Evolutionary conservation across 2,113 vertebrate species (phyloP).

Genomic region (Myodes glareolus): DNA sequence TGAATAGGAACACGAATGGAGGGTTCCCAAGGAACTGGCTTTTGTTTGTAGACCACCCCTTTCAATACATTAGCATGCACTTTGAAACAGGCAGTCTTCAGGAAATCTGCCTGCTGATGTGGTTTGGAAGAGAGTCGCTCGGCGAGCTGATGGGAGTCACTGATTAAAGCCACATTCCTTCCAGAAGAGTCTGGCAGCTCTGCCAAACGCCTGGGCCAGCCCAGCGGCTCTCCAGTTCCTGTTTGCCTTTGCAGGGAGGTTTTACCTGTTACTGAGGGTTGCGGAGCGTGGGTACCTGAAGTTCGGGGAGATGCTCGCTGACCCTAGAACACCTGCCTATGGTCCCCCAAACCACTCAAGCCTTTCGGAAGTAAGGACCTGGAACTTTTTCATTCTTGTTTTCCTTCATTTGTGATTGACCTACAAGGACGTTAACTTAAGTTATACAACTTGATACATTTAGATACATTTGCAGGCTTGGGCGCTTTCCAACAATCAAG

Average conservation of each 20-base stretch:
- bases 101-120: conserved; percentile 42
- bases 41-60: conserved; percentile 49
- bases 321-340: background rate
- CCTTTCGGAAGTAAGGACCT: background rate
- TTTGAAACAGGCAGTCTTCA: conserved; percentile 24
- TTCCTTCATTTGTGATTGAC: background rate
- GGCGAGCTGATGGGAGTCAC: background rate
- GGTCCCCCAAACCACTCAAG: too few relatives aligned
- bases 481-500: background rate
- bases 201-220: conserved; percentile 5
- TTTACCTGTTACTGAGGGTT: background rate
- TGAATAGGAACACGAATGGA: background rate
- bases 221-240: background rate
- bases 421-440: background rate
- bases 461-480: background rate
- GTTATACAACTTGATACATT: background rate
- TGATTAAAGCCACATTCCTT: conserved; percentile 57
- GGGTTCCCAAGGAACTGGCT: background rate
- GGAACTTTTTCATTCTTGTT: background rate
- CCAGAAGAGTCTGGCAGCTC: background rate
- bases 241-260: background rate
- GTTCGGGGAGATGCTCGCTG: background rate
- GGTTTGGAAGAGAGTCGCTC: conserved; percentile 47
- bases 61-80: background rate
- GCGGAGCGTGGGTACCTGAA: background rate